Evolutionary conservation across 2,797 vertebrate genomes (phyloP).

Genomic region (Gallinago solitaria): DNA sequence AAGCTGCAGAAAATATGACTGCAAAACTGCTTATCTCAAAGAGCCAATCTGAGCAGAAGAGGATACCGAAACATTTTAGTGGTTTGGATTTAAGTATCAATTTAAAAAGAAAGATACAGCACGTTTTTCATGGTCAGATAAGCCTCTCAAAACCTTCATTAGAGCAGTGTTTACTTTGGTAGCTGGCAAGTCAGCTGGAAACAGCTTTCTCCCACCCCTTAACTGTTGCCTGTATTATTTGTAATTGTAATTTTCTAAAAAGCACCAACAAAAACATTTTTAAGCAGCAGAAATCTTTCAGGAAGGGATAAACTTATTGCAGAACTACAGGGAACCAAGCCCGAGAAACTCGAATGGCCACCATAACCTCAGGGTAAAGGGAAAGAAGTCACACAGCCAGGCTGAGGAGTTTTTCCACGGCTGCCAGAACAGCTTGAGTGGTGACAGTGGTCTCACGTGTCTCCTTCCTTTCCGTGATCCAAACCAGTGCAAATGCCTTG

Average conservation of each 20-base stretch:
- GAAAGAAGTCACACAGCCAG: rapidly evolving
- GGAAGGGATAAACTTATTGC: neutral
- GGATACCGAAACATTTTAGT: neutral
- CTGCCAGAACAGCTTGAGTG: neutral
- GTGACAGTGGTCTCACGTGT: rapidly evolving
- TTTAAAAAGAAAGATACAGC: neutral
- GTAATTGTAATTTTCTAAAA: conserved; percentile 8
- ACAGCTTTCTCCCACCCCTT: neutral
- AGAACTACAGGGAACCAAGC: neutral
- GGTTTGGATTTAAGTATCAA: neutral
- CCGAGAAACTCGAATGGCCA: neutral
- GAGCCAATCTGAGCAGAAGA: neutral
- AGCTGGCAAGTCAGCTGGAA: neutral
- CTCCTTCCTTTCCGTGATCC: neutral
- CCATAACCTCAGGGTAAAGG: neutral
- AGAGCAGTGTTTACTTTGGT: conserved; percentile 23
- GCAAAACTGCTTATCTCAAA: neutral
- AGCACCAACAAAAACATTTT: conserved; percentile 31
- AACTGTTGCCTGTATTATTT: neutral
- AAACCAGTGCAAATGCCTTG: neutral
- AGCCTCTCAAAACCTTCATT: neutral
- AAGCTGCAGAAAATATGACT: neutral
- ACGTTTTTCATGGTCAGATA: neutral
- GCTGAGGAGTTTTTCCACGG: neutral
- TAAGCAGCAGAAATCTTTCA: neutral